Base-by-base conservation (phyloP, 2,888 invertebrate species). In the Volucella inflata region DNA sequence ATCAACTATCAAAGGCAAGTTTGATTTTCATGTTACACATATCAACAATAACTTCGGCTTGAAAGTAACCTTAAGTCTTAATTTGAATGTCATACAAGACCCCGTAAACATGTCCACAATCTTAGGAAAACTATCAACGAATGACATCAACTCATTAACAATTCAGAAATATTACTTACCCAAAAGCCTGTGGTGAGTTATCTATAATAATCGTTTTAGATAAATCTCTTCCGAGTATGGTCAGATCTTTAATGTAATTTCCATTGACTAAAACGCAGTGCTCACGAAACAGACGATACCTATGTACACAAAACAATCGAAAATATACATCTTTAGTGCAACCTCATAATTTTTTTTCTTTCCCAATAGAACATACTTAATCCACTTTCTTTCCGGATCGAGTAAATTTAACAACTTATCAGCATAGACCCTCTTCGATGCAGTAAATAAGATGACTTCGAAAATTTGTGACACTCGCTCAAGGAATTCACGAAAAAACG, bases 221-320 rank as follows among this genome's bases (percentile, higher is more conserved):
- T 87, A 98, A 93, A 92, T 99, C 98, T 57, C 98, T 94, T 12
- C 98, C 98, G 62, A 99, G 94, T 88, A 98, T 98, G 10, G 96
- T 96, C 74, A 99, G 94, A 92, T 99, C 98, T 91, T 99, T 98
- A 87, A 99, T 97, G 92, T 98, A 99, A 93, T 98, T 98, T 2
- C 98, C 98, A 92, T 98, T 97, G 42, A 98, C 97, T 88, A 97
- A 96, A 0, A 98, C 96, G 90, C 98, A 99, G 90, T 99, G 98
- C 90, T 99, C 98, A 80, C 98, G 95, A 93, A 98, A 99, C 87
- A 99, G 93, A 72, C 98, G 95, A 91, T 96, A 94, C 88, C 89
- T 89, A n/a, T n/a, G n/a, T n/a, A 50, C 36, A 50, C n/a, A 60
- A 60, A 42, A 36, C 38, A 38, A 46, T 64, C 21, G 16, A 30